Conservation (phyloP, 2,113 vertebrate species). For the Acrocephalus kingi region DNA sequence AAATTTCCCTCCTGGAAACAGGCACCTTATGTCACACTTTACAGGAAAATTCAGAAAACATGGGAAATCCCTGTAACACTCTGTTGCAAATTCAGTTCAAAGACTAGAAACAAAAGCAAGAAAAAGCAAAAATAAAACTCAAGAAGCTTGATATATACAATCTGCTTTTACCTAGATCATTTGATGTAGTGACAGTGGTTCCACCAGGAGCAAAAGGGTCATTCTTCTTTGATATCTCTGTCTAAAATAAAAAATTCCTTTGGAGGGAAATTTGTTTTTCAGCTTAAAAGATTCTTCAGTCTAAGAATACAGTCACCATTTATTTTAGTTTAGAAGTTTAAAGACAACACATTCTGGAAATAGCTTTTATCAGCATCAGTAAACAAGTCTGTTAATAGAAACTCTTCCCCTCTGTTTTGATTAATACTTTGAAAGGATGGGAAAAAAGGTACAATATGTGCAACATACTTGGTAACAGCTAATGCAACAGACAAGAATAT, state of each 20-base stretch:
- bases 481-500: neutral
- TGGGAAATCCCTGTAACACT: neutral
- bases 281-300: neutral
- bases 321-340: neutral
- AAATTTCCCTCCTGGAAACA: neutral
- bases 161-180: slow-evolving; percentile 82
- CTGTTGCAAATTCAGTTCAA: neutral
- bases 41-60: neutral
- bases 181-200: slow-evolving; percentile 80
- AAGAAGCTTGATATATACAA: neutral
- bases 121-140: neutral
- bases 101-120: neutral
- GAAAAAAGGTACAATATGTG: neutral
- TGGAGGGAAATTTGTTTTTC: slow-evolving; percentile 66
- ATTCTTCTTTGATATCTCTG: slow-evolving; percentile 80
- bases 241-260: slow-evolving; percentile 72
- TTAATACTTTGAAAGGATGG: neutral
- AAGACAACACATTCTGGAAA: neutral
- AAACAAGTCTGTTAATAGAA: neutral
- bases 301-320: neutral
- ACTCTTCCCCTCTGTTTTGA: neutral
- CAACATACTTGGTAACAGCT: neutral
- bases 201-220: slow-evolving; percentile 98
- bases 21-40: neutral
- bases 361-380: neutral